phyloP scores from a whole-genome alignment of 2,888 invertebrate genomes.

The Coenonympha glycerion region DNA sequence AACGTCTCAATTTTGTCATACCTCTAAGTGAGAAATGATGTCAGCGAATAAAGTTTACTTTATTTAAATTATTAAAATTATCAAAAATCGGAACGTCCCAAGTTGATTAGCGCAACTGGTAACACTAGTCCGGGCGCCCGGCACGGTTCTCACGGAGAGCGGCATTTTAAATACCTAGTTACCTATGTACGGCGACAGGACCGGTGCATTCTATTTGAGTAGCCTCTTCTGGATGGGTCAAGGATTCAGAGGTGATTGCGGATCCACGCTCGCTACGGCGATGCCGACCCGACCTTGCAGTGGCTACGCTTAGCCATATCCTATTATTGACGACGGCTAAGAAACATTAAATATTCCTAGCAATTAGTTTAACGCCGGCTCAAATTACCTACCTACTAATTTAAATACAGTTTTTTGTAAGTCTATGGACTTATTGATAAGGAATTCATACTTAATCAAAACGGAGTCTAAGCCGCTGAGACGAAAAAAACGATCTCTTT shows the following conservation, averaged over 20 bases:
- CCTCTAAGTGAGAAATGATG: too few species aligned
- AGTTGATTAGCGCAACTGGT: background rate
- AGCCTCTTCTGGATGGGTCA: slow-evolving; percentile 76
- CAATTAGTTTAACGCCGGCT: slow-evolving; percentile 15
- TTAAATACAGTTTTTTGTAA: slow-evolving; percentile 21
- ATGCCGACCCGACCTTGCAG: slow-evolving; percentile 62
- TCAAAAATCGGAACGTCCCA: slow-evolving; percentile 2
- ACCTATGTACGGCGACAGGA: slow-evolving; percentile 69
- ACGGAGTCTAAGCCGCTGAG: slow-evolving; percentile 16
- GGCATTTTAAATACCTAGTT: slow-evolving; percentile 75
- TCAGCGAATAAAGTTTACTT: too few species aligned
- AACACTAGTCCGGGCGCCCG: slow-evolving; percentile 50
- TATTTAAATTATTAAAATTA: background rate
- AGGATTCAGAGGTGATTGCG: slow-evolving; percentile 69
- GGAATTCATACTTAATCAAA: slow-evolving; percentile 17
- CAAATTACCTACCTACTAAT: slow-evolving; percentile 14
- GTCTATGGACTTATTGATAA: slow-evolving; percentile 19
- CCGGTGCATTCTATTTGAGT: slow-evolving; percentile 65
- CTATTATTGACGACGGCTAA: slow-evolving; percentile 47
- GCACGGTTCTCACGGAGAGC: slow-evolving; percentile 71
- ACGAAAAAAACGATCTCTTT: slow-evolving; percentile 23
- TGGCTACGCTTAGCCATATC: slow-evolving; percentile 50
- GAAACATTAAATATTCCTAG: slow-evolving; percentile 11
- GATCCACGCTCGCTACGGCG: slow-evolving; percentile 57
- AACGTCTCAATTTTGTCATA: too few species aligned